These are phyloP conservation scores for Ahaetulla prasina DNA, from an alignment of 2,113 vertebrate species.

Conservation along the genomic window DNA sequence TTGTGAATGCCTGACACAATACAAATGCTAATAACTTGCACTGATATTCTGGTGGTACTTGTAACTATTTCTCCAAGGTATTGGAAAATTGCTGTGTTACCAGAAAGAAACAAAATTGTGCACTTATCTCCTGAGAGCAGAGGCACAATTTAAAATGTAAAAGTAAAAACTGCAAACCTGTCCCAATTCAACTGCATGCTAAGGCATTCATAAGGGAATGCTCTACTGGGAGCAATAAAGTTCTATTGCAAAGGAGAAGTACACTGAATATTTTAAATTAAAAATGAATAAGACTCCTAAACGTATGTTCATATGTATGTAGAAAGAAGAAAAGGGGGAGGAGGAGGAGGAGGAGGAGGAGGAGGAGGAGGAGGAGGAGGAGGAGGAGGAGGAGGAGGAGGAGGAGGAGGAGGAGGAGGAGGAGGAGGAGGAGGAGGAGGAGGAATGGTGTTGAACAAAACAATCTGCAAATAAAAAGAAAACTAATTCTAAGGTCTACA, in stretches of 20 bases:
- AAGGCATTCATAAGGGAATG: conserved; percentile 20
- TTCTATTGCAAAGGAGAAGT: neutral
- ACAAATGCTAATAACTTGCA: conserved; percentile 20
- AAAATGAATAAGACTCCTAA: neutral
- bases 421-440: too few species aligned
- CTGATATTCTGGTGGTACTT: neutral
- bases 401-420: too few species aligned
- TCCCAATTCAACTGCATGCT: conserved; percentile 4
- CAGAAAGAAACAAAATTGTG: conserved; percentile 27
- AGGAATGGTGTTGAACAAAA: neutral
- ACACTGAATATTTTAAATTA: conserved; percentile 10
- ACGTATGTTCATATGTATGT: neutral
- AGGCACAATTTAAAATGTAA: conserved; percentile 28
- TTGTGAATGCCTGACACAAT: conserved; percentile 7
- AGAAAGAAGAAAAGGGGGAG: neutral
- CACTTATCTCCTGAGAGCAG: conserved; percentile 33
- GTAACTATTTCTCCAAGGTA: conserved; percentile 24
- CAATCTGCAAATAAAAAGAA: neutral
- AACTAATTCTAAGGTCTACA: neutral
- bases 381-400: neutral
- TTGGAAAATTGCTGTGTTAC: neutral
- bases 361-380: too few species aligned
- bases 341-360: too few species aligned
- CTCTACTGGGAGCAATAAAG: conserved; percentile 18
- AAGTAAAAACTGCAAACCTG: conserved; percentile 5